phyloP scores from a whole-genome alignment of 1,140 invertebrate genomes.

The Vanessa tameamea region DNA sequence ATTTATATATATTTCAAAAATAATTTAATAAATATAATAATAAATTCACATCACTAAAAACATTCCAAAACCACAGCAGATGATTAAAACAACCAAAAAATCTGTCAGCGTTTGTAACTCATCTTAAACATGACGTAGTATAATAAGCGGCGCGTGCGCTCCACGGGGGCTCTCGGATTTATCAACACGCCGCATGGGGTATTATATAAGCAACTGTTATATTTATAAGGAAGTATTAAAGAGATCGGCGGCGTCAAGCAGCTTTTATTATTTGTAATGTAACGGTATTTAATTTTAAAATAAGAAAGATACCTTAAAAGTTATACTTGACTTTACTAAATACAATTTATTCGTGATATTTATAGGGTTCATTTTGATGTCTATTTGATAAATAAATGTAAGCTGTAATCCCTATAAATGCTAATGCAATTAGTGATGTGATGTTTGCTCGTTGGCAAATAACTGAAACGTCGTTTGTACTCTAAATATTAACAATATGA shows the following conservation, averaged over 20 bases:
- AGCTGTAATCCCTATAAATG: too few species aligned
- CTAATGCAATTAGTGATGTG: not conserved
- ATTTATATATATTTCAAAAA: not conserved
- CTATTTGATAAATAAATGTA: too few species aligned
- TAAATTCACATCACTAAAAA: not conserved
- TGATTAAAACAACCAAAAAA: slow-evolving; percentile 67
- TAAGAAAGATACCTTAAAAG: too few species aligned
- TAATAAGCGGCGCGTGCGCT: slow-evolving; percentile 65
- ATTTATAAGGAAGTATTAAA: slow-evolving; percentile 26
- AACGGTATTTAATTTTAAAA: not conserved
- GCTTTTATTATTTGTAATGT: not conserved
- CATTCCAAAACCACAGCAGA: slow-evolving; percentile 52
- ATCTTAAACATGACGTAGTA: slow-evolving; percentile 29
- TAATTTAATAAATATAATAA: not conserved
- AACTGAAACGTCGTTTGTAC: slow-evolving; percentile 11
- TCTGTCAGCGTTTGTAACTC: slow-evolving; percentile 45
- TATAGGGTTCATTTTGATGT: too few species aligned
- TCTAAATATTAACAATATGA: slow-evolving; percentile 74
- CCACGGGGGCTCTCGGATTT: slow-evolving; percentile 49
- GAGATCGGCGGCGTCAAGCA: not conserved
- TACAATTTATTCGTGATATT: too few species aligned
- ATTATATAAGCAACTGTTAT: slow-evolving; percentile 34
- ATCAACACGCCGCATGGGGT: slow-evolving; percentile 37
- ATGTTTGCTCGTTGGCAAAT: not conserved
- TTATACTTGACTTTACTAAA: too few species aligned